Base-by-base conservation (phyloP, 2,888 invertebrate genomes). In the Timema cristinae region DNA sequence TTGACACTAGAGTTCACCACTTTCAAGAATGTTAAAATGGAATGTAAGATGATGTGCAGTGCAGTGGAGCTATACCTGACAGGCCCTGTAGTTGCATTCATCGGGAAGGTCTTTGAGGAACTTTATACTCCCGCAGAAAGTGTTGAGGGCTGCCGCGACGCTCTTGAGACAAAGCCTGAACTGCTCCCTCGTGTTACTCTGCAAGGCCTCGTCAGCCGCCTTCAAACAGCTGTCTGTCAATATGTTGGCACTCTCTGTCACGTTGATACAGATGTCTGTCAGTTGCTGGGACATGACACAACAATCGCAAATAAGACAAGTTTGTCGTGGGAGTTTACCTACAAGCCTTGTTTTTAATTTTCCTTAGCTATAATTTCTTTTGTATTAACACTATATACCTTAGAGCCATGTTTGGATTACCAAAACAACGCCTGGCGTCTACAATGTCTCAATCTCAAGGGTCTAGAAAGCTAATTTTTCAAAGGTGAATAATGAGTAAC, bases 51-150 rank as follows among this genome's bases (percentile, higher is more conserved):
- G 54, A 11, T 13, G n/a, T 54, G 54, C n/a, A 13, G n/a, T 54
- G 11, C n/a, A 1, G 48, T 7, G 66, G 8, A 67, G 6, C n/a
- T 63, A 79, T 79, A 67, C 80, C 73, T 71, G 72, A 16, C 72
- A 71, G 13, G 74, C 71, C 61, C 70, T 71, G 69, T 74, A 74
- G 71, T 74, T 74, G 56, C 61, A 50, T 9, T 74, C 71, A 11
- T 47, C 63, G 2, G 74, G 74, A 50, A 54, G 70, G 56, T 74
- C 74, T 59, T 73, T 74, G 50, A 74, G 72, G 50, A 71, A 72
- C 16, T 71, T 71, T 48, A 74, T 66, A 49, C 74, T 74, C 61
- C 69, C 74, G 50, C 72, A 72, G 69, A 74, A 74, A 13, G 74
- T 71, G 51, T 73, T 73, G 47, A 71, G 72, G 7, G 70, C 71